Base-by-base conservation (phyloP, 2,888 invertebrate species). In the Coleophora flavipennella region DNA sequence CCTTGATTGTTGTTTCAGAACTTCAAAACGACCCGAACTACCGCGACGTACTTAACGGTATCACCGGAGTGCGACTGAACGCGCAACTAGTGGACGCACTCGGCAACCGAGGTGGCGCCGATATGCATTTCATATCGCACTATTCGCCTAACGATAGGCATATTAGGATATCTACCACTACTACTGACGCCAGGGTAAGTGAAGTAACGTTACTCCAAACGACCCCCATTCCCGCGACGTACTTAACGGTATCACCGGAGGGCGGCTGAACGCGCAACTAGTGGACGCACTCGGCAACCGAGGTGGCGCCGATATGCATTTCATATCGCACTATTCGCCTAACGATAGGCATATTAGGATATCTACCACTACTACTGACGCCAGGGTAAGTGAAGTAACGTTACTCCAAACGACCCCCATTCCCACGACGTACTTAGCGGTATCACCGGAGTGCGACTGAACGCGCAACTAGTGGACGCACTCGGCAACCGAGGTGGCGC, bases 141-240 rank as follows among this genome's bases (percentile, higher is more conserved):
- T 91, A 91, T 74, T 95, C 96, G 38, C 93, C 92, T 1, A 87
- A 89, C 46, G 89, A 93, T 67, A 92, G 92, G 51, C 95, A 96
- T 62, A 89, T 97, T 8, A 92, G 94, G 62, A 90, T 97, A 13
- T 86, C 90, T 7, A 96, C 97, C 1, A 94, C 93, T 45, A 97
- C 97, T 0, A 88, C 88, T 9, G 83, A 90, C 38, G 93, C 96
- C 0, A 89, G 87, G 85, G 92, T 92, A 63, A 44, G 33, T 43
- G n/a, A n/a, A n/a, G n/a, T n/a, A n/a, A n/a, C n/a, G n/a, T n/a
- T n/a, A n/a, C n/a, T n/a, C n/a, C n/a, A n/a, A n/a, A 88, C 42
- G 85, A 86, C 32, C 69, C 72, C 1, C 87, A 88, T 52, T 85
- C 87, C 36, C 86, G 88, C 41, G 90, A 91, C 1, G 79, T 88